Conservation (phyloP, 2,797 vertebrate species). For the Melanotaenia maccullochi region DNA sequence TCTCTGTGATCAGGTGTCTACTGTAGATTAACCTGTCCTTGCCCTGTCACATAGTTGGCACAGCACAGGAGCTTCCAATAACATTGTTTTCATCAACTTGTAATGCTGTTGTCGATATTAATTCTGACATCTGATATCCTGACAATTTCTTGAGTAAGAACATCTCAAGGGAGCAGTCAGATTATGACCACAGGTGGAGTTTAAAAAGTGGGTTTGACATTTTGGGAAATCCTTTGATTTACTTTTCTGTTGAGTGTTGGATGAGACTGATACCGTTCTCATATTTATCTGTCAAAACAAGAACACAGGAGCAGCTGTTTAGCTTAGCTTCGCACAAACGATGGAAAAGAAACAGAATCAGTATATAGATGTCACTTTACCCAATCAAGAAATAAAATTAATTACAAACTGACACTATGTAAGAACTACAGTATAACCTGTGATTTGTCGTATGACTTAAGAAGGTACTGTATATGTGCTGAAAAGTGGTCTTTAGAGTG, state of each 20-base stretch:
- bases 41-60: slow-evolving; percentile 33
- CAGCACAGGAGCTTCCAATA: neutral
- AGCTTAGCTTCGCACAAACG: slow-evolving; percentile 1
- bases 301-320: neutral
- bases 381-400: neutral
- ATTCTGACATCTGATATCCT: neutral
- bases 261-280: neutral
- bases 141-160: neutral
- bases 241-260: neutral
- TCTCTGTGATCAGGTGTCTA: slow-evolving; percentile 50
- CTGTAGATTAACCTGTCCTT: slow-evolving; percentile 61
- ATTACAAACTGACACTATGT: neutral
- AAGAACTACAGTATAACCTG: neutral
- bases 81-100: neutral
- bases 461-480: too few species aligned
- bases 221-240: slow-evolving; percentile 3
- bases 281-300: neutral
- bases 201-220: slow-evolving; percentile 2
- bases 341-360: neutral
- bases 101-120: neutral
- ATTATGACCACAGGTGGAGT: neutral
- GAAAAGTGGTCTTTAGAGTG: too few species aligned
- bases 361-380: neutral
- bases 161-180: neutral
- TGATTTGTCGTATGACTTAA: neutral